phyloP scores from a whole-genome alignment of 2,888 invertebrate species.

The Nymphalis c-album region DNA sequence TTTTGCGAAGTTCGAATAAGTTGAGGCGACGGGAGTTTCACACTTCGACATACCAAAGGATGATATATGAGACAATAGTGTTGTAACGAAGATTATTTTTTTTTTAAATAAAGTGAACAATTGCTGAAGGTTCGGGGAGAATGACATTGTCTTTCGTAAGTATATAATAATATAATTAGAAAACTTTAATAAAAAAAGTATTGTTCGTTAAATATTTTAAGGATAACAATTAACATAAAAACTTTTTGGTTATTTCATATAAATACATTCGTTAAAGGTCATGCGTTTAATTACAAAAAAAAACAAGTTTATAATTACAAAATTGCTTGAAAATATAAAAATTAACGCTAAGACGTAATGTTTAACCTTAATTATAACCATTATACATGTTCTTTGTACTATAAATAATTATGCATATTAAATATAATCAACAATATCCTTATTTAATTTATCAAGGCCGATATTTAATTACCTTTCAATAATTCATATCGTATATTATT shows the following conservation, averaged over 20 bases:
- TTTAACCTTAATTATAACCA: conserved; percentile 37
- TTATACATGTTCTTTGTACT: conserved; percentile 37
- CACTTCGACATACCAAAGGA: conserved; percentile 43
- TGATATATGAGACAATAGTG: conserved; percentile 48
- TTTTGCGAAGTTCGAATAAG: conserved; percentile 43
- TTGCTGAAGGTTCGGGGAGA: conserved; percentile 63
- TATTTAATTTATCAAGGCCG: conserved; percentile 42
- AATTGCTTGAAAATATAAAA: conserved; percentile 27
- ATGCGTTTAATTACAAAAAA: conserved; percentile 10
- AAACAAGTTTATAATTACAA: conserved; percentile 26
- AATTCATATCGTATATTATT: conserved; percentile 42
- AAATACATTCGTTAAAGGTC: conserved; percentile 2
- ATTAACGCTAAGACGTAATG: conserved; percentile 35
- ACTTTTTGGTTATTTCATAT: neutral
- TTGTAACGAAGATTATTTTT: conserved; percentile 43
- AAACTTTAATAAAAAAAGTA: neutral
- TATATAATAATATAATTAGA: conserved; percentile 38
- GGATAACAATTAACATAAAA: neutral
- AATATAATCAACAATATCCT: conserved; percentile 41
- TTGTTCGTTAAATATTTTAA: neutral
- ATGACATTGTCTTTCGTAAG: conserved; percentile 81
- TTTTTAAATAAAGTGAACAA: conserved; percentile 54
- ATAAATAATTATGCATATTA: conserved; percentile 40
- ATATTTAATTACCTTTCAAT: conserved; percentile 43
- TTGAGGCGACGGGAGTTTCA: conserved; percentile 39